These are phyloP conservation scores for Oryzias celebensis DNA, from an alignment of 2,113 vertebrate species.

Conservation along the genomic window DNA sequence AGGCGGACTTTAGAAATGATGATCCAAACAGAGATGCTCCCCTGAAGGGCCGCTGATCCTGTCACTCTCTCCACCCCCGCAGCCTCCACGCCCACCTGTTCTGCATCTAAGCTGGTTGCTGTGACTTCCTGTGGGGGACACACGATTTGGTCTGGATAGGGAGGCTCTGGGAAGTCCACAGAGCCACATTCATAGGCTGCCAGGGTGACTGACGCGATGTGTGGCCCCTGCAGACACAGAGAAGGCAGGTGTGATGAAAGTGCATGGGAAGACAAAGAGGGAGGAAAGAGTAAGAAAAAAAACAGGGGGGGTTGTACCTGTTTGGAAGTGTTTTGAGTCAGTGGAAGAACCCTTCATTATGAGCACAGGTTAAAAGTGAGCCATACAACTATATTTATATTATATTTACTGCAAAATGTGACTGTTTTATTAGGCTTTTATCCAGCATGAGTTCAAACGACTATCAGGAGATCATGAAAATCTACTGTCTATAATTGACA, in stretches of 20 bases:
- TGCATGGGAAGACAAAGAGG: not conserved
- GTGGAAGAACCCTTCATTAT: slow-evolving; percentile 48
- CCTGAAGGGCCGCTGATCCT: slow-evolving; percentile 42
- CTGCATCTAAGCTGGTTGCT: slow-evolving; percentile 19
- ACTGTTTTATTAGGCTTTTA: too few relatives aligned
- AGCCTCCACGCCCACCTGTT: slow-evolving; percentile 35
- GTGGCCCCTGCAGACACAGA: slow-evolving; percentile 81
- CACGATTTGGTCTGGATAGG: slow-evolving; percentile 86
- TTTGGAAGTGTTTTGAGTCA: slow-evolving; percentile 56
- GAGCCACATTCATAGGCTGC: slow-evolving; percentile 88
- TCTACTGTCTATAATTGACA: too few relatives aligned
- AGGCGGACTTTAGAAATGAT: slow-evolving; percentile 90
- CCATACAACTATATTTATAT: slow-evolving; percentile 36
- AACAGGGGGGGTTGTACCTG: slow-evolving; percentile 33
- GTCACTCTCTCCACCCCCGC: slow-evolving; percentile 4
- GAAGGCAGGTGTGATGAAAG: not conserved
- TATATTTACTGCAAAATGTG: too few relatives aligned
- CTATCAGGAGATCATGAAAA: too few relatives aligned
- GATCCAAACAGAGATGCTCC: slow-evolving; percentile 82
- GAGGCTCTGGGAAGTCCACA: slow-evolving; percentile 87
- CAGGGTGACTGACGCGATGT: slow-evolving; percentile 88
- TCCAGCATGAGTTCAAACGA: too few relatives aligned
- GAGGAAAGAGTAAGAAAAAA: not conserved
- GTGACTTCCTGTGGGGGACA: slow-evolving; percentile 78
- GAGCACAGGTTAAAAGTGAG: slow-evolving; percentile 5